These are phyloP conservation scores for Tribolium madens DNA, from an alignment of 1,140 invertebrate species.

Conservation along the genomic window DNA sequence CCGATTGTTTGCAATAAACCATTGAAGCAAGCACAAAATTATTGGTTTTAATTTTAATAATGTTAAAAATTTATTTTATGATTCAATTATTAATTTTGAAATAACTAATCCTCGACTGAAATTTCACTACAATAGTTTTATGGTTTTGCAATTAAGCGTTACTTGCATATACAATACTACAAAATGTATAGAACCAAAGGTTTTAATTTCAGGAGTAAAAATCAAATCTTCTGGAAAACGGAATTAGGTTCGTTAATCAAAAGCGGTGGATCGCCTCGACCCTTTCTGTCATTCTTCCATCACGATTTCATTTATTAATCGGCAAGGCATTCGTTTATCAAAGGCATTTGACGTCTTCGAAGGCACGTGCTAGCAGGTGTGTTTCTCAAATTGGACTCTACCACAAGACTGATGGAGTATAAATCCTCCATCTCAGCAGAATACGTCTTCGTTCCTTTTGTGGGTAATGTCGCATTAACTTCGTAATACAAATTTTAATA, in stretches of 20 bases:
- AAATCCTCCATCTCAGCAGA: slow-evolving; percentile 14
- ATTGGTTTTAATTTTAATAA: too few species aligned
- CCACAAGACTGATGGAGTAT: slow-evolving; percentile 8
- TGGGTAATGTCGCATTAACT: slow-evolving; percentile 4
- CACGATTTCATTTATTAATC: slow-evolving; percentile 34
- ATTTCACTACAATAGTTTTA: too few species aligned
- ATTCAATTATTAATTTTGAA: too few species aligned
- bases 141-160: too few species aligned
- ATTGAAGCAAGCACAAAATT: too few species aligned
- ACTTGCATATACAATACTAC: too few species aligned
- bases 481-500: slow-evolving; percentile 5
- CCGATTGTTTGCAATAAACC: too few species aligned
- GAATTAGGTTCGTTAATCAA: slow-evolving; percentile 40
- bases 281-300: slow-evolving; percentile 27
- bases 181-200: too few species aligned
- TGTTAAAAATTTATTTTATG: too few species aligned
- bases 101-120: too few species aligned
- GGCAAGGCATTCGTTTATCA: slow-evolving; percentile 20
- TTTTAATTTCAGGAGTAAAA: too few species aligned
- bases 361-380: slow-evolving; percentile 34
- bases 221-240: too few species aligned
- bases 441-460: background rate
- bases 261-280: slow-evolving; percentile 32
- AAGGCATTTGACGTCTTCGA: background rate
- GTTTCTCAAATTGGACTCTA: slow-evolving; percentile 22